phyloP scores from a whole-genome alignment of 23 tunicate genomes.

The Styela plicata region DNA sequence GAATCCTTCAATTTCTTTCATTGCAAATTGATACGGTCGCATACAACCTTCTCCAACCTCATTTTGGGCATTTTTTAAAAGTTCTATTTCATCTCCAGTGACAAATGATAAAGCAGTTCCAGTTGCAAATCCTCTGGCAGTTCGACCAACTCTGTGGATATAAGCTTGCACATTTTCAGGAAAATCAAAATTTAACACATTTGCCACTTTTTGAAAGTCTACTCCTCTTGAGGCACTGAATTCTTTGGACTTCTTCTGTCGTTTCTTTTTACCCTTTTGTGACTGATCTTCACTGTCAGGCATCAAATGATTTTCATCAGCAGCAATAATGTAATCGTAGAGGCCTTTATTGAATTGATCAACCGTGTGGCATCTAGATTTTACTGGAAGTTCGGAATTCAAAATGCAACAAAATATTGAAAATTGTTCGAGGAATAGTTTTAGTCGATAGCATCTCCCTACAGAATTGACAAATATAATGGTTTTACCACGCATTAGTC shows the following conservation, averaged over 20 bases:
- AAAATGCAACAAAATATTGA: constrained; percentile 70
- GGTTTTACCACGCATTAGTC: constrained; percentile 72
- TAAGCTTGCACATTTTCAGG: constrained; percentile 48
- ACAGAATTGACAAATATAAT: constrained; percentile 84
- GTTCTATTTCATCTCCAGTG: constrained; percentile 42
- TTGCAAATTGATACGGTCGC: constrained; percentile 66
- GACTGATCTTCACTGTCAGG: background rate
- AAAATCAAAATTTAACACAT: constrained; percentile 90
- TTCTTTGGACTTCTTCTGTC: constrained; percentile 38
- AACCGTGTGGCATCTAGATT: constrained; percentile 69
- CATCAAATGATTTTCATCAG: constrained; percentile 54
- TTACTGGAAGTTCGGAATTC: constrained; percentile 90
- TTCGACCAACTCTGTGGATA: constrained; percentile 91
- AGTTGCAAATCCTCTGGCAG: constrained; percentile 68
- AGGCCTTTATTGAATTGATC: constrained; percentile 91
- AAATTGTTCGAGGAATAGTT: constrained; percentile 90
- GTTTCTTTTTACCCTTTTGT: constrained; percentile 17
- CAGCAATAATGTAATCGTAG: constrained; percentile 80
- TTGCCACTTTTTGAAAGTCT: constrained; percentile 69
- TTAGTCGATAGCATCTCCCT: constrained; percentile 68
- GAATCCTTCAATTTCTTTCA: constrained; percentile 85
- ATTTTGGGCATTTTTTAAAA: constrained; percentile 44
- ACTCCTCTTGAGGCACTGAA: constrained; percentile 86
- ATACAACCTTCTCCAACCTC: constrained; percentile 45
- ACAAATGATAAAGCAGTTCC: constrained; percentile 91